phyloP scores from a whole-genome alignment of 2,888 invertebrate species.

The Argyresthia albistria region DNA sequence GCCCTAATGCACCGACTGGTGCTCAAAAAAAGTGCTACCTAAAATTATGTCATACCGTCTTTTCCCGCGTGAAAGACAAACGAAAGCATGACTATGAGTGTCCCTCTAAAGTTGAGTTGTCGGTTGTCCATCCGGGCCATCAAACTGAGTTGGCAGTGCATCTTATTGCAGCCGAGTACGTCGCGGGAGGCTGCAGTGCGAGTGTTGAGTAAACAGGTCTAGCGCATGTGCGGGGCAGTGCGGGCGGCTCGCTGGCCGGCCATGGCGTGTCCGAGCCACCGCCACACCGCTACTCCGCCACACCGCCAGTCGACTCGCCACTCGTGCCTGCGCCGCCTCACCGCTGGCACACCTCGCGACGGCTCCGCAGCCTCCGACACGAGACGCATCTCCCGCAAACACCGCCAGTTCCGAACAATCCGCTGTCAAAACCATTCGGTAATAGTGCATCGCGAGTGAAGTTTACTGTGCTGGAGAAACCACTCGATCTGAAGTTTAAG shows the following conservation, averaged over 20 bases:
- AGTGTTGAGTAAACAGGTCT: conserved; percentile 43
- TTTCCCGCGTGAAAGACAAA: too few relatives aligned
- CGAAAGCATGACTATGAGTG: background rate
- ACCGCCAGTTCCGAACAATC: conserved; percentile 4
- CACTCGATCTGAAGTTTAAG: conserved; percentile 46
- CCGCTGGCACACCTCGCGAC: conserved; percentile 41
- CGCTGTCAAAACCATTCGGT: conserved; percentile 29
- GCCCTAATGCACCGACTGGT: too few relatives aligned
- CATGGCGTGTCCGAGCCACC: conserved; percentile 29
- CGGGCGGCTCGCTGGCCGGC: conserved; percentile 22
- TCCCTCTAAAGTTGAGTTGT: background rate
- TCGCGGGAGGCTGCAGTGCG: conserved; percentile 35
- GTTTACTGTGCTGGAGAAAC: conserved; percentile 43
- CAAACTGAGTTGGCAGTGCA: background rate
- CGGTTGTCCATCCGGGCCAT: too few relatives aligned
- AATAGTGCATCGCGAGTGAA: conserved; percentile 54
- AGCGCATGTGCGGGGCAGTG: conserved; percentile 21
- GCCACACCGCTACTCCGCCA: conserved; percentile 42
- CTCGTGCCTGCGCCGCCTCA: conserved; percentile 63
- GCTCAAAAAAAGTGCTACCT: too few relatives aligned
- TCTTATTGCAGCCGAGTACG: conserved; percentile 7
- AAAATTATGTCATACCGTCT: too few relatives aligned
- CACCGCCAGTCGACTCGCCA: conserved; percentile 12
- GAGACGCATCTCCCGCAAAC: background rate
- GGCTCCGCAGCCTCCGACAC: background rate